These are phyloP conservation scores for Gymnothorax javanicus DNA, from an alignment of 2,797 vertebrate genomes.

Conservation along the genomic window DNA sequence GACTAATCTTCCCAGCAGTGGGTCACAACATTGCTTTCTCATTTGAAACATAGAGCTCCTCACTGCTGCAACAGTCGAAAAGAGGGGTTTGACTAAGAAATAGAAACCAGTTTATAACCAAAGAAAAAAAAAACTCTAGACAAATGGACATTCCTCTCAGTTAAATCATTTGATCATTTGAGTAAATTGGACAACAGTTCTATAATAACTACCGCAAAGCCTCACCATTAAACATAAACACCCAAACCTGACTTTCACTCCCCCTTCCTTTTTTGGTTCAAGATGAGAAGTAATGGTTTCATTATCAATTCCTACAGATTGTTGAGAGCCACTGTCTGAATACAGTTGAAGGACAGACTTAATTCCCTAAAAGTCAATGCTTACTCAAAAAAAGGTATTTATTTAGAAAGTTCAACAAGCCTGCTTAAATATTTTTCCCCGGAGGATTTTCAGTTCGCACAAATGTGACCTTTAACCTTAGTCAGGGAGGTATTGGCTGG, in stretches of 20 bases:
- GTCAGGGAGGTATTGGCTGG: constrained; percentile 2
- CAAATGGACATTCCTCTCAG: background rate
- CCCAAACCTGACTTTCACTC: background rate
- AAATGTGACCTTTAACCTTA: constrained; percentile 31
- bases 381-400: background rate
- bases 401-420: constrained; percentile 11
- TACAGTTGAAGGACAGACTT: background rate
- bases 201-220: background rate
- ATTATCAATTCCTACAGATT: constrained; percentile 1
- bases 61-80: background rate
- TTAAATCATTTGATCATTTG: background rate
- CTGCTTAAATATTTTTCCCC: constrained; percentile 2
- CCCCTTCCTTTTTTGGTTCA: constrained; percentile 3
- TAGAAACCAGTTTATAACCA: background rate
- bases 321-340: background rate
- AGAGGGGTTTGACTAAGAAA: background rate
- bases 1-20: background rate
- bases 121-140: background rate
- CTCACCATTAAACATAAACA: background rate
- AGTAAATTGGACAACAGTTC: background rate
- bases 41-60: background rate
- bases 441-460: background rate
- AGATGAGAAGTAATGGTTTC: background rate
- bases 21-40: background rate
- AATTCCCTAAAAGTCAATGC: background rate